A percentile compares a stretch with the other conserved stretches of the same genome.
Evolutionary conservation across 2,797 vertebrate species (phyloP).

Genomic region (Sciaenops ocellatus): DNA sequence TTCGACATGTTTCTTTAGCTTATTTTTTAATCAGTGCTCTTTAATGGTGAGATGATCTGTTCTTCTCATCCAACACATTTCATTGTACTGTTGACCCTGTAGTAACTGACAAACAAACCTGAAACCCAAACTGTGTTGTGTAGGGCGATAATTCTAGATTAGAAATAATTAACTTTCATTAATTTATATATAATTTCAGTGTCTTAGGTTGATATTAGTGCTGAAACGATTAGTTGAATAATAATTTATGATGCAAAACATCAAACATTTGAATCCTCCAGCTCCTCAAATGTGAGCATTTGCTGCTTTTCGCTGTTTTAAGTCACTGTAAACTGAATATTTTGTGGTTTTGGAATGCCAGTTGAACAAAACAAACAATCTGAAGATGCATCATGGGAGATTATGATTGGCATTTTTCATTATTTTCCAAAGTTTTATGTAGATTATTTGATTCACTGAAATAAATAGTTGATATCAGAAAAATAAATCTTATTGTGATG

Average conservation of each 20-base stretch:
- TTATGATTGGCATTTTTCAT: neutral
- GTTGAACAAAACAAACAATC: neutral
- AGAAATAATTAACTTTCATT: neutral
- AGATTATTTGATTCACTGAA: neutral
- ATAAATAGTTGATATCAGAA: too few relatives aligned
- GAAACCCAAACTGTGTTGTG: too few relatives aligned
- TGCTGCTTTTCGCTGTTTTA: too few relatives aligned
- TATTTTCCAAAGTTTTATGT: neutral
- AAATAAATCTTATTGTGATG: neutral
- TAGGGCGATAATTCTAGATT: neutral
- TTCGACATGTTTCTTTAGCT: too few relatives aligned
- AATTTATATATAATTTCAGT: too few relatives aligned
- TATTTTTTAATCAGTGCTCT: too few relatives aligned
- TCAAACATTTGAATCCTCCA: neutral
- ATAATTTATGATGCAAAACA: neutral
- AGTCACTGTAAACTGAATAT: neutral
- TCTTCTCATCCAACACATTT: too few relatives aligned
- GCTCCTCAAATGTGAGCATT: too few relatives aligned
- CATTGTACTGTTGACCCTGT: too few relatives aligned
- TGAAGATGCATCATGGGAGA: neutral
- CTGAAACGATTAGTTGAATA: neutral
- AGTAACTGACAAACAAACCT: too few relatives aligned
- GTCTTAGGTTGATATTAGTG: too few relatives aligned
- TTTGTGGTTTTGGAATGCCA: neutral
- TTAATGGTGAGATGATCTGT: too few relatives aligned